A percentile compares a stretch with the other conserved stretches of the same genome.
Evolutionary conservation across 2,888 invertebrate species (phyloP).

Genomic region (Pheosia gnoma): DNA sequence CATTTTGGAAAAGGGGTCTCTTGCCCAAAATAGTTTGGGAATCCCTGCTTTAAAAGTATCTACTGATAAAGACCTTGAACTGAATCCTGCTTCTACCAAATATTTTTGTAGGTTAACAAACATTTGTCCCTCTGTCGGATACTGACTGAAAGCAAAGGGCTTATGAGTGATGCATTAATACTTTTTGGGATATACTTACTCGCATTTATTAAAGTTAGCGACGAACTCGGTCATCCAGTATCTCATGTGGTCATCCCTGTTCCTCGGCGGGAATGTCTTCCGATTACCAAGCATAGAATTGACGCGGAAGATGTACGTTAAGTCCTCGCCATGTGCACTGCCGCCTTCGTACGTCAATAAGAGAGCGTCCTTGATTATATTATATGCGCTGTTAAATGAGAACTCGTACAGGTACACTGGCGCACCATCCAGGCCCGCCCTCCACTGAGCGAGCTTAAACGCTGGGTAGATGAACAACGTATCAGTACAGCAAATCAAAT

Average conservation of each 20-base stretch:
- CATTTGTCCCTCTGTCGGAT: background rate
- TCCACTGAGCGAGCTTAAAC: conserved; percentile 39
- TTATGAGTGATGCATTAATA: too few species aligned
- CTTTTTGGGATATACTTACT: background rate
- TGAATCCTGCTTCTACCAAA: background rate
- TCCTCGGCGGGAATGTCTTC: conserved; percentile 17
- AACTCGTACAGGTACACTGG: conserved; percentile 76
- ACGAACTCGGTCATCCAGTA: conserved; percentile 33
- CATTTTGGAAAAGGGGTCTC: too few species aligned
- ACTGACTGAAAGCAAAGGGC: background rate
- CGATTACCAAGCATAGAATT: conserved; percentile 35
- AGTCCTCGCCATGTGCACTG: conserved; percentile 70
- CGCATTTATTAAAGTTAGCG: conserved; percentile 30
- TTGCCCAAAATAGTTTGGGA: too few species aligned
- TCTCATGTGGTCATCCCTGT: conserved; percentile 35
- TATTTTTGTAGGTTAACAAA: background rate
- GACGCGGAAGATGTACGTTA: conserved; percentile 65
- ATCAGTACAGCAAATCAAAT: conserved; percentile 31
- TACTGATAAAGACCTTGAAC: background rate
- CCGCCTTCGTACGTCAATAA: conserved; percentile 53
- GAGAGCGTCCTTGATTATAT: conserved; percentile 55
- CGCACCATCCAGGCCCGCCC: conserved; percentile 36
- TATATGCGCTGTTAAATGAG: conserved; percentile 67
- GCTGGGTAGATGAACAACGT: conserved; percentile 39
- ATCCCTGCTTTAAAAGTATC: background rate